Percentiles rank a stretch among this genome's conserved stretches.
Evolutionary conservation across 2,113 vertebrate species (phyloP).

Genomic region (Ovis aries): DNA sequence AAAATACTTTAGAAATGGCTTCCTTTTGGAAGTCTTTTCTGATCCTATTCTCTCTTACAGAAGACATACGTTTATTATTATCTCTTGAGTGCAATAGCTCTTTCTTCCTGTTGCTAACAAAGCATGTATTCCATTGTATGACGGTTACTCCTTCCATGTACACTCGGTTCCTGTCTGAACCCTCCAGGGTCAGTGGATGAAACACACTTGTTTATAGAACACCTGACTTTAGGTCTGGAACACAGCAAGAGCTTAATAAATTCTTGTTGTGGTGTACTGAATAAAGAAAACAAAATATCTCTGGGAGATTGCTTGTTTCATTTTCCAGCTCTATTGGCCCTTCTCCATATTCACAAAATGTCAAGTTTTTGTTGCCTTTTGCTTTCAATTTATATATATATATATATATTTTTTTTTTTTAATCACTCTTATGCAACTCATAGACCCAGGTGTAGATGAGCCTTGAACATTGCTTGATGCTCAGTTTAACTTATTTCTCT

Average conservation of each 20-base stretch:
- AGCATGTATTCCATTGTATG: background rate
- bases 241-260: background rate
- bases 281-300: background rate
- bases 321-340: background rate
- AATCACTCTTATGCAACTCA: background rate
- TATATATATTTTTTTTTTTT: too few relatives aligned
- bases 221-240: background rate
- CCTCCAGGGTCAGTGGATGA: background rate
- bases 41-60: background rate
- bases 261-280: background rate
- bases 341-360: background rate
- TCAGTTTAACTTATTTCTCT: constrained; percentile 4
- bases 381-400: background rate
- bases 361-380: background rate
- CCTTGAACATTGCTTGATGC: background rate
- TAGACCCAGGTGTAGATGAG: background rate
- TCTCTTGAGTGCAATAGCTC: background rate
- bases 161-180: background rate
- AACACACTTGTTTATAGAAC: background rate
- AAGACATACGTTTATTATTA: background rate
- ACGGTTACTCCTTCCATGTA: background rate
- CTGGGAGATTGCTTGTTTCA: background rate
- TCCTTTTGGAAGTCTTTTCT: background rate
- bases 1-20: background rate
- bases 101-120: background rate